Conservation (phyloP, 2,888 invertebrate genomes). For the Steinernema hermaphroditum region DNA sequence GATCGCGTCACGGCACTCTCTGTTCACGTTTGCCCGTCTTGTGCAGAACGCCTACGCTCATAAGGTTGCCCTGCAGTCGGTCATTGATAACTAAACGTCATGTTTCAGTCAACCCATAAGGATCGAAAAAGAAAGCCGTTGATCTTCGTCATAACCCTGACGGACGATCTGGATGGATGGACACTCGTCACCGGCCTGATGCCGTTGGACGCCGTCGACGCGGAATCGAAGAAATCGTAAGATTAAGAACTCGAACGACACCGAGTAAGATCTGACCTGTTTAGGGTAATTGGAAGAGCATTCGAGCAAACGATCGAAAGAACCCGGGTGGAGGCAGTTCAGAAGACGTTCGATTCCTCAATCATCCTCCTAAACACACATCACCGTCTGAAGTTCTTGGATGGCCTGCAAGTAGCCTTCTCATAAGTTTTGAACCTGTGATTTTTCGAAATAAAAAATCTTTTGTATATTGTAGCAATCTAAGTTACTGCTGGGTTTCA, state of each 20-base stretch:
- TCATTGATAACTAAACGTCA: not conserved
- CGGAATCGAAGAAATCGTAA: conserved; percentile 11
- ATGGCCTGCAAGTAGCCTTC: conserved; percentile 4
- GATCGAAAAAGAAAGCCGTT: conserved; percentile 8
- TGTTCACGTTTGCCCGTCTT: conserved; percentile 18
- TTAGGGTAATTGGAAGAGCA: not conserved
- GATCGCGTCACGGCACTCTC: not conserved
- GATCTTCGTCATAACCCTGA: not conserved
- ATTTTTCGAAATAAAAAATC: not conserved
- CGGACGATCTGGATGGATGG: not conserved
- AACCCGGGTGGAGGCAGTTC: not conserved
- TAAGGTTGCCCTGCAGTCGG: not conserved
- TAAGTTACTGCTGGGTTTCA: too few relatives aligned
- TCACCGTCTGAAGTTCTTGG: conserved; percentile 20
- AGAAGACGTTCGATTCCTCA: not conserved
- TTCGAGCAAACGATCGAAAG: conserved; percentile 13
- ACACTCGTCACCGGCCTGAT: conserved; percentile 3
- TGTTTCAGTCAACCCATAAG: conserved; percentile 3
- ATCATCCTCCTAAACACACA: conserved; percentile 8
- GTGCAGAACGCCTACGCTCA: not conserved
- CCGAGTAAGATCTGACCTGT: not conserved
- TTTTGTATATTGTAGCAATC: too few relatives aligned
- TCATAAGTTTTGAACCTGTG: not conserved
- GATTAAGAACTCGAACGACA: not conserved
- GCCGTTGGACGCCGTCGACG: not conserved